Base-by-base conservation (phyloP, 2,888 invertebrate species). In the Lochmaea crataegi region DNA sequence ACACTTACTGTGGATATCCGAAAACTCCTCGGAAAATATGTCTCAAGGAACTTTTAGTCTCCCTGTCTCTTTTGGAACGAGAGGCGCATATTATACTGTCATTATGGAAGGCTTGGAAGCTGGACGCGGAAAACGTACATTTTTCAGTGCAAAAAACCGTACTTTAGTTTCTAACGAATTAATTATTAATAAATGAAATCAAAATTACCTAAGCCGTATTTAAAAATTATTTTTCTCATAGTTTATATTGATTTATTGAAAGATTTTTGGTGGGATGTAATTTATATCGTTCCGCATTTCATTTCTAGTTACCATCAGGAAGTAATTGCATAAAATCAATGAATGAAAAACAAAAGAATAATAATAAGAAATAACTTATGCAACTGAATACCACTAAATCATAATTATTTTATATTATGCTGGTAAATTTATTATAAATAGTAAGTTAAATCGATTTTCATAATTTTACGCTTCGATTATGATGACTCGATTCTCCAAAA, bases 231-330 rank as follows among this genome's bases (percentile, higher is more conserved):
- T 6, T 1, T 32, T 32, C 7, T 32, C 32, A 7, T 32, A 7
- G 32, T 5, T 32, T 32, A 6, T 26, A 26, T 26, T 26, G 26
- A 26, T 26, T 26, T 3, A 26, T 26, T 26, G 5, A 5, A 32
- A 32, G 0, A 64, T 65, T 76, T 72, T 76, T 56, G 68, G 73
- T 68, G 75, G 73, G 71, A 74, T 77, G 56, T 67, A 77, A 75
- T 74, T 72, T 32, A 32, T 74, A 73, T 73, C 78, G 78, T 80
- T 80, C 78, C 80, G 77, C 76, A 51, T 56, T 64, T 48, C 70
- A 75, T 63, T 72, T 75, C 67, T 32, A 68, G 65, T 76, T 75
- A 77, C 65, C 73, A 79, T 75, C 73, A 77, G 80, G 80, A 80
- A 80, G 78, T 78, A 73, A 77, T 72, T 73, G 74, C 68, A 42